Evolutionary conservation across 1,140 invertebrate genomes (phyloP).

Genomic region (Sarcophaga bullata): DNA sequence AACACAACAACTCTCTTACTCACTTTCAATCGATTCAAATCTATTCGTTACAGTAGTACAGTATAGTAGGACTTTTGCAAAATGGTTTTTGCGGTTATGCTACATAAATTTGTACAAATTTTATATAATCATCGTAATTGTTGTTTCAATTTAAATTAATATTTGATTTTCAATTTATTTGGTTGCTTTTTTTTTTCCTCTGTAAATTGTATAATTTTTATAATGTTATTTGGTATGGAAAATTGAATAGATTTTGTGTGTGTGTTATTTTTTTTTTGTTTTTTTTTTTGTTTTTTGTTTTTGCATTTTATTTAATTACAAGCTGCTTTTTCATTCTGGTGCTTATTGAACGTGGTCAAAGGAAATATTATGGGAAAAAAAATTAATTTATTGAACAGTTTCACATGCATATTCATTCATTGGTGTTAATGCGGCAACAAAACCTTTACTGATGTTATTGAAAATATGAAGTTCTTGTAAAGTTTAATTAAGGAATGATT

Average conservation of each 20-base stretch:
- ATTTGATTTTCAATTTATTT: conserved; percentile 38
- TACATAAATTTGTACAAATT: conserved; percentile 29
- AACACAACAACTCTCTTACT: neutral
- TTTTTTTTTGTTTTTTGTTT: neutral
- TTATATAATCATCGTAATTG: conserved; percentile 32
- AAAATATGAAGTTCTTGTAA: too few relatives aligned
- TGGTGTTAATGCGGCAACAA: too few relatives aligned
- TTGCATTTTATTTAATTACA: neutral
- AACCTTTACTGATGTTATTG: too few relatives aligned
- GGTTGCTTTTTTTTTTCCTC: neutral
- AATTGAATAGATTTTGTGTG: neutral
- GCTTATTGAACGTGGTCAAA: neutral
- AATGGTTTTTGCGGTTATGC: neutral
- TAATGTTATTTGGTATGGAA: neutral
- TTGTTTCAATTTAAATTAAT: conserved; percentile 39
- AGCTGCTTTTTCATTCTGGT: neutral
- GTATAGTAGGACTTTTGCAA: neutral
- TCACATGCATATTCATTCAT: neutral
- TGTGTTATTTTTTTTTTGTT: too few relatives aligned
- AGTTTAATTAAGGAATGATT: too few relatives aligned
- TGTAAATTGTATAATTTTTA: neutral
- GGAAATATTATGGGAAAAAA: neutral
- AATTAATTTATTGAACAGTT: neutral
- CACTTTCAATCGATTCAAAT: neutral
- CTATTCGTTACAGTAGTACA: neutral